These are phyloP conservation scores for Drosophila paramelanica DNA, from an alignment of 2,888 invertebrate genomes.

Conservation along the genomic window DNA sequence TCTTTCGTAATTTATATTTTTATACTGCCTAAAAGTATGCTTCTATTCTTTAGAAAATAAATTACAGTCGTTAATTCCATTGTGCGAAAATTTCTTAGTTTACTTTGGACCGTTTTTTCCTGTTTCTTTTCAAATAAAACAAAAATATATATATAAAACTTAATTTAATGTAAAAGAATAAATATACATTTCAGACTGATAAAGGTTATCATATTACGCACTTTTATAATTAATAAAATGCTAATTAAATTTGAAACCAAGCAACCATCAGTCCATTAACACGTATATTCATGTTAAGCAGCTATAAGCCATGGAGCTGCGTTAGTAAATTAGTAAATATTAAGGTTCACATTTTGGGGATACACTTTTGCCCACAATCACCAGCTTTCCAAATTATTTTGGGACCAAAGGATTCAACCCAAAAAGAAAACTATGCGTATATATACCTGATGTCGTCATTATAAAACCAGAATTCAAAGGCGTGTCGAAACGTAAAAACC, in stretches of 20 bases:
- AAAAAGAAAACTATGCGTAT: slow-evolving; percentile 8
- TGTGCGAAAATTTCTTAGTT: too few relatives aligned
- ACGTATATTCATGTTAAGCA: slow-evolving; percentile 39
- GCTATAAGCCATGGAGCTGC: slow-evolving; percentile 34
- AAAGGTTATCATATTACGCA: slow-evolving; percentile 2
- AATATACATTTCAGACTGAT: neutral
- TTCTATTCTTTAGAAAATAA: neutral
- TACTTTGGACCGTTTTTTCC: too few relatives aligned
- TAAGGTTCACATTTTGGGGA: slow-evolving; percentile 18
- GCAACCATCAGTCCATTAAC: neutral
- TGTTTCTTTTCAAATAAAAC: neutral
- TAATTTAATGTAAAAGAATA: neutral
- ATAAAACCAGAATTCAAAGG: slow-evolving; percentile 10
- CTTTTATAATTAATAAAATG: slow-evolving; percentile 3
- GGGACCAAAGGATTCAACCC: slow-evolving; percentile 20
- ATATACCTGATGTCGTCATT: slow-evolving; percentile 20
- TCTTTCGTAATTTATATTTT: neutral
- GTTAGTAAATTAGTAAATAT: slow-evolving; percentile 43
- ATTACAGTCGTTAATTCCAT: neutral
- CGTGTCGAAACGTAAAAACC: slow-evolving; percentile 17
- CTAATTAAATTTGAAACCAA: neutral
- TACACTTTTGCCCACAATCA: slow-evolving; percentile 24
- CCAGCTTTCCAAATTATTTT: slow-evolving; percentile 31
- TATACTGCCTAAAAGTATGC: slow-evolving; percentile 31
- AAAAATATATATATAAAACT: neutral